These are phyloP conservation scores for Scotopteryx bipunctaria DNA, from an alignment of 2,888 invertebrate species.

Conservation along the genomic window DNA sequence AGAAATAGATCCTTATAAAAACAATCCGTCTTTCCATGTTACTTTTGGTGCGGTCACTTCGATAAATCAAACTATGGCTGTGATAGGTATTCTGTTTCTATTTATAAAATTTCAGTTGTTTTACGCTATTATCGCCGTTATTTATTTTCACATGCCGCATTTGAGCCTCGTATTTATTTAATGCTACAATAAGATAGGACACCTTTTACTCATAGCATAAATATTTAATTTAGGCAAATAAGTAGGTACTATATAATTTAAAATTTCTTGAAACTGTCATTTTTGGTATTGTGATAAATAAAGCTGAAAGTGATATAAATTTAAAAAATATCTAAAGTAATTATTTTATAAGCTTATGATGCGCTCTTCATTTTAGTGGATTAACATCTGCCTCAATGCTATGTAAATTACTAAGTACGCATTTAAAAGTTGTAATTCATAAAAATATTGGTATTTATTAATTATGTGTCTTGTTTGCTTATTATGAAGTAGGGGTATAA, in stretches of 20 bases:
- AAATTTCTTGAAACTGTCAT: no score
- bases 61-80: conserved; percentile 16
- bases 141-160: neutral
- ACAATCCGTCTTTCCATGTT: neutral
- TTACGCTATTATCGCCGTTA: no score
- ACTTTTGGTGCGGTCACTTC: neutral
- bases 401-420: neutral
- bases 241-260: no score
- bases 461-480: no score
- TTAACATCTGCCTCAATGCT: neutral
- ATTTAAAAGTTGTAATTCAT: no score
- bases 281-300: conserved; percentile 17
- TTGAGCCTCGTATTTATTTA: neutral
- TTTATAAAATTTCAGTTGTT: neutral
- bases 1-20: no score
- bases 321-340: neutral
- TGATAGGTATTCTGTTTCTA: conserved; percentile 2
- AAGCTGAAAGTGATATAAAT: conserved; percentile 7
- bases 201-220: no score
- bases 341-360: neutral
- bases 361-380: conserved; percentile 10
- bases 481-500: no score
- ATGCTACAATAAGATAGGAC: no score
- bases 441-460: no score
- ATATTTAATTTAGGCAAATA: no score